Evolutionary conservation across 2,888 invertebrate species (phyloP), one percentile per base, ranked within the genome.

Genomic region (Drosophila borborema): DNA sequence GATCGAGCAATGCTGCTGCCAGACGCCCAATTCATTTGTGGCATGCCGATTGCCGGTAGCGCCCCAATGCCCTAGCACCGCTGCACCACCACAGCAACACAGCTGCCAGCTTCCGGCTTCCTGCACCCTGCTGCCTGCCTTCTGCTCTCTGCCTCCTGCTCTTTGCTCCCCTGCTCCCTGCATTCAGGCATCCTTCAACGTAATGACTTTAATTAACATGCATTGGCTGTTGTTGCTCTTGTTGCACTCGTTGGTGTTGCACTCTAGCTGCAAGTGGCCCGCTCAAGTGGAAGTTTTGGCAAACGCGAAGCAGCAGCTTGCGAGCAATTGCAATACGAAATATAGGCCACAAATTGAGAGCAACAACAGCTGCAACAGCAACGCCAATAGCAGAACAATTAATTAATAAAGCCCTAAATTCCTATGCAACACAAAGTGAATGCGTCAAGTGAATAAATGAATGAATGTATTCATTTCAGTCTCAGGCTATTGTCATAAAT

Each of bases 181-280:
- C 36, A 45, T 46, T 54, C 54, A 53, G 67, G 49, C 64, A 64
- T 73, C 79, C 79, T 86, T 54, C 63, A 65, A 51, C 65, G 61
- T 83, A 86, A 86, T 83, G 79, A 79, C 82, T 84, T 83, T 84
- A 86, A 83, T 83, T 86, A 86, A 84, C 84, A 84, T 84, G 59
- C 75, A 80, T 62, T 64, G 53, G 49, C 64, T 60, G 64, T 67
- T 45, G 51, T 0, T 67, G 62, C 6, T 43, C 49, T 2, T 64
- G 59, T 2, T 64, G 58, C 18, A 38, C 40, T 59, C 34, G 54
- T 67, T 48, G 48, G 41, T 12, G 55, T 49, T 49, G 45, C 59
- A 40, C 41, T 59, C 68, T 41, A 49, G 65, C 34, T 55, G 77
- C 67, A 55, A 64, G 73, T 72, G 64, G 46, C 54, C 54, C 64